Evolutionary conservation across 2,113 vertebrate genomes (phyloP).

Genomic region (Odontophorus gujanensis): DNA sequence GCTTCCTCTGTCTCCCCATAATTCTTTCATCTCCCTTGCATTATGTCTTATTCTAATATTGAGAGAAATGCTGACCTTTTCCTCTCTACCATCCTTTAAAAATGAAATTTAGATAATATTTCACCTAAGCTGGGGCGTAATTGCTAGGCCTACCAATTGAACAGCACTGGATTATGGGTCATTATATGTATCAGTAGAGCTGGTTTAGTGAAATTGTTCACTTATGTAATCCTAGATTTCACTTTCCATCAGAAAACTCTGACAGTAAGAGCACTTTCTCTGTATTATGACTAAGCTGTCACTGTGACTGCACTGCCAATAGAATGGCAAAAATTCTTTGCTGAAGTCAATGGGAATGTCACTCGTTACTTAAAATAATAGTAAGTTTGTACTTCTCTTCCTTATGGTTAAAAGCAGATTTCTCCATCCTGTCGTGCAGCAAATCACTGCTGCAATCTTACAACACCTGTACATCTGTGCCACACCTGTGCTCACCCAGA

Average conservation of each 20-base stretch:
- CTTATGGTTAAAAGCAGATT: neutral
- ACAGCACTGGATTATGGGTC: constrained; percentile 24
- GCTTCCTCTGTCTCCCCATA: neutral
- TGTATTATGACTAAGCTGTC: neutral
- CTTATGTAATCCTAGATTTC: constrained; percentile 58
- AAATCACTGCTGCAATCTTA: neutral
- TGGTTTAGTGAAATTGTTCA: constrained; percentile 47
- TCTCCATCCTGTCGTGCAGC: neutral
- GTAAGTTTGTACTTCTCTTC: neutral
- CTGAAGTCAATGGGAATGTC: neutral
- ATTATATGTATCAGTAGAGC: constrained; percentile 41
- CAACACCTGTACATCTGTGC: neutral
- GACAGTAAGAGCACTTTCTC: neutral
- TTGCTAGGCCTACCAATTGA: constrained; percentile 15
- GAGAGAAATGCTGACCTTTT: neutral
- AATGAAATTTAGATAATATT: constrained; percentile 42
- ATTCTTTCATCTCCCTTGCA: neutral
- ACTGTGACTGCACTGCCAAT: neutral
- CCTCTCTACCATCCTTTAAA: constrained; percentile 14
- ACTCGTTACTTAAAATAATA: neutral
- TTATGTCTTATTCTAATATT: rapidly evolving
- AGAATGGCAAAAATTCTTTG: neutral
- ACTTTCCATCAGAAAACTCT: constrained; percentile 30
- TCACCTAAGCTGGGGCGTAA: constrained; percentile 32
- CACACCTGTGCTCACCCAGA: neutral